These are phyloP conservation scores for Phylloscopus collybita DNA, from an alignment of 2,797 vertebrate species.

Conservation along the genomic window DNA sequence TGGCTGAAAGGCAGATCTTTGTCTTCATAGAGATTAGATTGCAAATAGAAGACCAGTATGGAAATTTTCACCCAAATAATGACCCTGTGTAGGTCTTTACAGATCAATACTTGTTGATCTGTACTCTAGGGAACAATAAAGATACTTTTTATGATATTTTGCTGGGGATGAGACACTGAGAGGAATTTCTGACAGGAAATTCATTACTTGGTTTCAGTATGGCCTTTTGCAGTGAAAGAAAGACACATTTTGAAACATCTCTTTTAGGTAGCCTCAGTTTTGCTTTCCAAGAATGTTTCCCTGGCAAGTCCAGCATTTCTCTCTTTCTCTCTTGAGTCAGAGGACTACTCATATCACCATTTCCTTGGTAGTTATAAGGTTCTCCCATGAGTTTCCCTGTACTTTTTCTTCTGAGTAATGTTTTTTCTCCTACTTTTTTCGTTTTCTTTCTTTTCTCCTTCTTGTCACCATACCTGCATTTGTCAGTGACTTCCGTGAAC, in stretches of 20 bases:
- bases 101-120: not conserved
- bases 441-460: too few species aligned
- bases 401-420: not conserved
- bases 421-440: fast-evolving
- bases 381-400: not conserved
- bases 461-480: not conserved
- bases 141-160: not conserved
- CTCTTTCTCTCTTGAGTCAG: conserved; percentile 9
- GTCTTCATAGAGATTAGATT: not conserved
- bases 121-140: not conserved
- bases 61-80: not conserved
- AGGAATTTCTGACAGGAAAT: not conserved
- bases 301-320: not conserved
- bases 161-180: not conserved
- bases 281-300: conserved; percentile 36
- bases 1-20: not conserved
- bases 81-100: not conserved
- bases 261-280: not conserved
- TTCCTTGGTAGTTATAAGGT: not conserved
- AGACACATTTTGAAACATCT: not conserved
- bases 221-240: not conserved
- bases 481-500: not conserved
- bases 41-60: not conserved
- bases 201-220: not conserved
- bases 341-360: not conserved